These are phyloP conservation scores for Nymphicus hollandicus DNA, from an alignment of 2,113 vertebrate genomes.

Conservation along the genomic window DNA sequence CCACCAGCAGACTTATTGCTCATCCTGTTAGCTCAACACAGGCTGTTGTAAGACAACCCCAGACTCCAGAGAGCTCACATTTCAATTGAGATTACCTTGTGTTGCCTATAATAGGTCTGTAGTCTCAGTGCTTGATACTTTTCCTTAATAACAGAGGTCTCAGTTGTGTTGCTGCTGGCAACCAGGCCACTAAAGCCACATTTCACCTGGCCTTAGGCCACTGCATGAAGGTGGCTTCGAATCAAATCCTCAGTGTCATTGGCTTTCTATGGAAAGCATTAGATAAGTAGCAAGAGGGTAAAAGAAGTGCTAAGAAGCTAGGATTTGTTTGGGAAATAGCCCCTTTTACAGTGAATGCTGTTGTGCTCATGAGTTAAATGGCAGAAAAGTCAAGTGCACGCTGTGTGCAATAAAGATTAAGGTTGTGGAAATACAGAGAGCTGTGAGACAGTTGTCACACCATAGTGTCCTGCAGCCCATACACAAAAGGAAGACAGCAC, in stretches of 20 bases:
- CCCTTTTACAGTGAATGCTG: neutral
- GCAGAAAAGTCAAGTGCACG: neutral
- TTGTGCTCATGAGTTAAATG: neutral
- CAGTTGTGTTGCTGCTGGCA: neutral
- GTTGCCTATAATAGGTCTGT: neutral
- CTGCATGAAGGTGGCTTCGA: neutral
- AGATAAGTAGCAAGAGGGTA: neutral
- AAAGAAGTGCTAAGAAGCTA: neutral
- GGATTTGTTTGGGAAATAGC: neutral
- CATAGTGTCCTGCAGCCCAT: neutral
- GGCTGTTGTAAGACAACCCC: neutral
- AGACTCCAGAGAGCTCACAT: neutral
- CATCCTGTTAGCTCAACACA: neutral
- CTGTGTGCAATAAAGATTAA: neutral
- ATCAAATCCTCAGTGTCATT: neutral
- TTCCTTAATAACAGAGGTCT: neutral
- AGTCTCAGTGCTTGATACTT: neutral
- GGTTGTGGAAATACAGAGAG: neutral
- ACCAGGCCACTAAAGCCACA: neutral
- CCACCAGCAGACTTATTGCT: neutral
- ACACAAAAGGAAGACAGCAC: neutral
- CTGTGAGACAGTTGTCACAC: neutral
- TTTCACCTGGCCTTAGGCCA: neutral
- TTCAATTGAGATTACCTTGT: neutral
- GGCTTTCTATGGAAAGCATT: neutral